Conservation (phyloP, 2,888 invertebrate species). For the Chironomus tentans region DNA sequence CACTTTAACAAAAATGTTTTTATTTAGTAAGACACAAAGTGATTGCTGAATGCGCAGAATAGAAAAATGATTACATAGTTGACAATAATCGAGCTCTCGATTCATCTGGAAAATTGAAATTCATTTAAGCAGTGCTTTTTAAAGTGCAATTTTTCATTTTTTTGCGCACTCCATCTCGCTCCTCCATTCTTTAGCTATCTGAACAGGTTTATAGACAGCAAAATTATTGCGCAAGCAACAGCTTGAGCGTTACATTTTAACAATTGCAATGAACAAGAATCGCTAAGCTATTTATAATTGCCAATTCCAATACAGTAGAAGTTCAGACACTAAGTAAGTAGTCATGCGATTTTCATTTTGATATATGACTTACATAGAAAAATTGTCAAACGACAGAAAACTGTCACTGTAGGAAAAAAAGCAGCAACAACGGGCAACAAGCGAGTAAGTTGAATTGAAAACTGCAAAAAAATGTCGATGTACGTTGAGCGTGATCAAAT, state of each 20-base stretch:
- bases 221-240: not conserved
- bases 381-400: not conserved
- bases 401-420: not conserved
- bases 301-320: slow-evolving; percentile 11
- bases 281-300: slow-evolving; percentile 23
- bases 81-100: not conserved
- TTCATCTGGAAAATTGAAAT: not conserved
- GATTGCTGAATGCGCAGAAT: too few species aligned
- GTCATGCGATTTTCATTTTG: not conserved
- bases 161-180: not conserved
- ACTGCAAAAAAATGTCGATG: not conserved
- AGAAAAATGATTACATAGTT: too few species aligned
- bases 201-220: not conserved
- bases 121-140: not conserved
- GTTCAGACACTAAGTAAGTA: not conserved
- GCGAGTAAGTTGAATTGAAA: not conserved
- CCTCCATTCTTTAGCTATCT: not conserved
- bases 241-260: slow-evolving; percentile 13
- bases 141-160: not conserved
- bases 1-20: too few species aligned
- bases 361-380: not conserved
- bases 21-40: too few species aligned
- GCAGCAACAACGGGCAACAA: not conserved
- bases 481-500: slow-evolving; percentile 11
- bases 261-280: slow-evolving; percentile 22